These are phyloP conservation scores for Macropus fuliginosus DNA, from an alignment of 2,797 vertebrate species.

Conservation along the genomic window DNA sequence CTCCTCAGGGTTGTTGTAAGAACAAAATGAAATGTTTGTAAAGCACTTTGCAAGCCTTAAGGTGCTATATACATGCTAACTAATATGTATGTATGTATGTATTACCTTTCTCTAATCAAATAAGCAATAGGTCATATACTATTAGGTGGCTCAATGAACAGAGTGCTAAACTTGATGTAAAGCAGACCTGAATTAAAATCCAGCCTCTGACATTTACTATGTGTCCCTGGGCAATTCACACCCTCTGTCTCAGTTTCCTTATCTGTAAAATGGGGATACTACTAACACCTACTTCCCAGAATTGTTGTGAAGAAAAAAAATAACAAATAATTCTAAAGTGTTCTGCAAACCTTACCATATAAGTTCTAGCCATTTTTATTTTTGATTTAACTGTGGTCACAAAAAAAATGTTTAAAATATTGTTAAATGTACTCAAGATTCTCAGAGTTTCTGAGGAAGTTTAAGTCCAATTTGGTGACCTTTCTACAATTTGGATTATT, in stretches of 20 bases:
- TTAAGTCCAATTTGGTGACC: constrained; percentile 11
- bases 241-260: background rate
- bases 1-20: background rate
- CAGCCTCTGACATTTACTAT: background rate
- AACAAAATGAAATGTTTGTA: background rate
- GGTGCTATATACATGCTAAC: background rate
- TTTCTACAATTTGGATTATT: background rate
- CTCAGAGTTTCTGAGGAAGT: constrained; percentile 8
- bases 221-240: background rate
- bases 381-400: background rate
- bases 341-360: background rate
- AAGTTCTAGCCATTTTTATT: background rate
- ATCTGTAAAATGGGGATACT: background rate
- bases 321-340: background rate
- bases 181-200: background rate
- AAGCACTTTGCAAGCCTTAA: background rate
- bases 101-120: background rate
- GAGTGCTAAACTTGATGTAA: background rate
- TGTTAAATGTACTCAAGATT: constrained; percentile 9
- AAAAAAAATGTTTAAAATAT: constrained; percentile 37
- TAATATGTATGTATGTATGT: too few relatives aligned
- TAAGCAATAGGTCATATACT: background rate
- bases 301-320: background rate
- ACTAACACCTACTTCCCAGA: background rate
- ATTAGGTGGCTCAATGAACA: background rate